These are phyloP conservation scores for Leguminivora glycinivorella DNA, from an alignment of 1,140 invertebrate species.

Conservation along the genomic window DNA sequence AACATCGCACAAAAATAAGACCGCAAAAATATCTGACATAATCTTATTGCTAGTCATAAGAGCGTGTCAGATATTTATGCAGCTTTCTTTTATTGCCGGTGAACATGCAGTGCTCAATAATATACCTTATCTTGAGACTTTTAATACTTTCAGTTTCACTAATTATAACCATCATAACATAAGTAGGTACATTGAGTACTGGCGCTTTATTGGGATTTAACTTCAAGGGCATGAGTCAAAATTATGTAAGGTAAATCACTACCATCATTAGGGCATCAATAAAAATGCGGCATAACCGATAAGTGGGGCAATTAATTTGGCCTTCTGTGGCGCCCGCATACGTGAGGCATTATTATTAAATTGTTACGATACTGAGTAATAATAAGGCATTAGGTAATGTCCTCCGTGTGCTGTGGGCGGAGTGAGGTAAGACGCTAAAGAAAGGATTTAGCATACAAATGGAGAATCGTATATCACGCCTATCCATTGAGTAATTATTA, in stretches of 20 bases:
- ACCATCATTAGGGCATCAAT: constrained; percentile 3
- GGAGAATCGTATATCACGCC: background rate
- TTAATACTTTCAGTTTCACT: too few relatives aligned
- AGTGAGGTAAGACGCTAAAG: background rate
- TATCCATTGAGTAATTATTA: too few relatives aligned
- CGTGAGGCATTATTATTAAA: background rate
- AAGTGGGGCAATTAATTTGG: constrained; percentile 21
- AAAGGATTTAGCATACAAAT: background rate
- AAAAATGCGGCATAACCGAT: background rate
- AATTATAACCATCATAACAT: too few relatives aligned
- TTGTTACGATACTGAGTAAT: background rate
- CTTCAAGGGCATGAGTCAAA: background rate
- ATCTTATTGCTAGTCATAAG: too few relatives aligned
- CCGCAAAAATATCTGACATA: too few relatives aligned
- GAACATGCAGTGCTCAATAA: too few relatives aligned
- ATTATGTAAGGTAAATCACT: background rate
- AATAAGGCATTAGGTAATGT: background rate
- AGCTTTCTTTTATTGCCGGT: too few relatives aligned
- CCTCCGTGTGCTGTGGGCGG: background rate
- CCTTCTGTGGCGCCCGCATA: background rate
- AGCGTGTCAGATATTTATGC: too few relatives aligned
- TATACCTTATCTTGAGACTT: background rate
- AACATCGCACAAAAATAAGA: too few relatives aligned
- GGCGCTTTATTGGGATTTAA: background rate
- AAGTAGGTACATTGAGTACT: background rate